Base-by-base conservation (phyloP, 2,888 invertebrate species). In the Erebia epiphron region DNA sequence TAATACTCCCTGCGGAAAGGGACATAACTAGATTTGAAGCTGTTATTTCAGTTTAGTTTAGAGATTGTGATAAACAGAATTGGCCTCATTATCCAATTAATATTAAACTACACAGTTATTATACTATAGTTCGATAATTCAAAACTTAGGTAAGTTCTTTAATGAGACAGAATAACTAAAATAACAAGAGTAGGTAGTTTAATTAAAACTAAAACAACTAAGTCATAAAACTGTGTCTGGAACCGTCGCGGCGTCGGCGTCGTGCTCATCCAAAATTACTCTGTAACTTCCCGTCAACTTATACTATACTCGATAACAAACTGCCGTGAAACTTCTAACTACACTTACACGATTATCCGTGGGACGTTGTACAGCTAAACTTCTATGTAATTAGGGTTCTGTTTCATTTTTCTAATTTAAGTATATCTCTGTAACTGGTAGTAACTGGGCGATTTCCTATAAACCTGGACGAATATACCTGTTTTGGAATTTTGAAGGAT, bases 201-300 rank as follows among this genome's bases (percentile, higher is more conserved):
- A 82, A 86, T 86, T 86, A 86, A 85, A 86, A 84, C 84, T 84
- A 82, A 80, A 79, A 79, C 81, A 80, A 83, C 82, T 82, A 78
- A 83, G 78, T 83, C 83, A 82, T 86, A 85, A 86, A 87, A 85
- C 82, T 83, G 83, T 84, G 86, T 84, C 82, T 84, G 83, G 82
- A 85, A 85, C 86, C 86, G 86, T 84, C 83, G 85, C 83, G 56
- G 56, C 58, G 57, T 9, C 83, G 56, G 18, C 64, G 64, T 18
- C 75, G 75, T 77, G 74, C 77, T 79, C 76, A 77, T 79, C 78
- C 76, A 75, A 82, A 84, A 84, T 85, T 80, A 81, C 82, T 82
- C 75, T 68, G 77, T 73, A 85, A 85, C 83, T 86, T 83, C 76
- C 77, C 71, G 69, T 77, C 70, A 70, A 82, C 80, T 82, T 80